Base-by-base conservation (phyloP, 2,113 vertebrate genomes). In the Chascanopsetta lugubris region DNA sequence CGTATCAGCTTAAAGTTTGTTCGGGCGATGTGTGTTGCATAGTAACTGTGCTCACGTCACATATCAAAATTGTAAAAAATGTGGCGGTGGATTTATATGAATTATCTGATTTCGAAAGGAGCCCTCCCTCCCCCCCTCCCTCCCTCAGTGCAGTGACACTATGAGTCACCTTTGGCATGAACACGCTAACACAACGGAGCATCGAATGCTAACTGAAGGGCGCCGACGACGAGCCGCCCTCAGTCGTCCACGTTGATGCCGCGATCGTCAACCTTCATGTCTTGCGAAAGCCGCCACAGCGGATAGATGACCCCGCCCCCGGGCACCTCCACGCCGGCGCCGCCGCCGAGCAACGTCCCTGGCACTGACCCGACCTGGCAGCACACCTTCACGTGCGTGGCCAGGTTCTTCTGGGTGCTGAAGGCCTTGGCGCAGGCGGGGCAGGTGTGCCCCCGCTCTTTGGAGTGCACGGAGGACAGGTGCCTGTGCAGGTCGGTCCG, bases 331-430 rank as follows among this genome's bases (percentile, higher is more conserved):
- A 85, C 66, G n/a, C 70, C 68, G 3, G 30, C 25, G 57, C 66
- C 59, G 46, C 62, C 66, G 43, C 70, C 69, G 25, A 85, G 71
- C 29, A 81, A 24, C 6, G 43, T 38, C 32, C 74, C 83, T 47
- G 78, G 70, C 61, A 74, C n/a, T 21, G 76, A 60, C 59, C 80
- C 85, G 72, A 89, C 67, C 79, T 91, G 91, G 85, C 69, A 90
- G 81, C 92, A 93, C 30, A 83, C 82, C 82, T 88, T 92, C 68
- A 83, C 45, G n/a, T 93, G 94, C 24, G 89, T 90, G 3, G 90
- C 61, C 76, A 95, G 91, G 83, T 90, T 94, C 79, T 94, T 94
- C 77, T 78, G 89, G 0, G 91, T 90, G 38, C 89, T 91, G 40
- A 94, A 94, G 69, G 92, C 89, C 87, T 91, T 93, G 76, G 89